Percentiles rank a stretch among this genome's conserved stretches.
Conservation (phyloP, 2,797 vertebrate genomes). For the Premnoplex brunnescens region DNA sequence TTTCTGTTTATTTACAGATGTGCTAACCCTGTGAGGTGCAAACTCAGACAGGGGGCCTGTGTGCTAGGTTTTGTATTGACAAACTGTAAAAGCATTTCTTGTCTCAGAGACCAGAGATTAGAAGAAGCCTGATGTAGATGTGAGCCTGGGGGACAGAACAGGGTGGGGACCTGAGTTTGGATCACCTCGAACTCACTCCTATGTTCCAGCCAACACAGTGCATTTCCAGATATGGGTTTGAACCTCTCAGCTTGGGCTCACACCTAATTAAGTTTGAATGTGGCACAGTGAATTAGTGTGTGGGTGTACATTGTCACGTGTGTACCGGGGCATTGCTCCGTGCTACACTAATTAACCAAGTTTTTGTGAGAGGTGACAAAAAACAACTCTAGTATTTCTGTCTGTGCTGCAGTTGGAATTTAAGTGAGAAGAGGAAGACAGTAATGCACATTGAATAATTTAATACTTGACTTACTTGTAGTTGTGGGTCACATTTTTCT, state of each 20-base stretch:
- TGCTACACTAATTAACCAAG: constrained; percentile 52
- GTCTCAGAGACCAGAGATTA: neutral
- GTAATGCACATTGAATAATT: constrained; percentile 3
- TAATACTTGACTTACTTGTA: neutral
- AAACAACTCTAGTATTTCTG: constrained; percentile 24
- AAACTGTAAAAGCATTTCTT: neutral
- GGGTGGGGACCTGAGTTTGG: neutral
- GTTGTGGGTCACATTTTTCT: neutral
- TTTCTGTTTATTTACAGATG: neutral
- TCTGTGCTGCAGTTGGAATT: neutral
- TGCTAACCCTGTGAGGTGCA: neutral
- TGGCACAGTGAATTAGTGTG: constrained; percentile 16
- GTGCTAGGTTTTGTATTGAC: neutral
- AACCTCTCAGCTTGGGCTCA: constrained; percentile 7
- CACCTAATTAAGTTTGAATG: constrained; percentile 55
- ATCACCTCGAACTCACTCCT: neutral
- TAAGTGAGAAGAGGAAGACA: constrained; percentile 20
- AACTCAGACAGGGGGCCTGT: neutral
- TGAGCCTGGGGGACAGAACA: neutral
- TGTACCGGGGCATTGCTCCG: constrained; percentile 15
- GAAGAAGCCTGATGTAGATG: neutral
- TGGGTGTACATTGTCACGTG: constrained; percentile 43
- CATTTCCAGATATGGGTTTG: neutral
- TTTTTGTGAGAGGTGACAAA: constrained; percentile 57
- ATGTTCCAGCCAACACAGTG: neutral